These are phyloP conservation scores for Coelopa frigida DNA, from an alignment of 1,140 invertebrate genomes.

Conservation along the genomic window DNA sequence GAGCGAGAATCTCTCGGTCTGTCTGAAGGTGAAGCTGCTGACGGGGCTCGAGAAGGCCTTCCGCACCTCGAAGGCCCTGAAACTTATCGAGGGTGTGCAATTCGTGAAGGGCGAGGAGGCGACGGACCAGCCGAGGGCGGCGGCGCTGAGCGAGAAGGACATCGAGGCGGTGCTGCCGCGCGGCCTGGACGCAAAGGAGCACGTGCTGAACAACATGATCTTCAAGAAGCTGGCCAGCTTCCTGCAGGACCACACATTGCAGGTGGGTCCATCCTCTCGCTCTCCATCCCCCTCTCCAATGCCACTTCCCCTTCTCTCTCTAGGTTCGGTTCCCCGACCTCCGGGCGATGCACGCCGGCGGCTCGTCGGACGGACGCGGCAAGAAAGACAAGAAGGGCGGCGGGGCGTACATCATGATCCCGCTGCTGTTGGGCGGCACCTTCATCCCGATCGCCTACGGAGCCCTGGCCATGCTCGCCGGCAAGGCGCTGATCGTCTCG, in stretches of 20 bases:
- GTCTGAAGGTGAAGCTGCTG: conserved; percentile 67
- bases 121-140: conserved; percentile 9
- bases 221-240: conserved; percentile 64
- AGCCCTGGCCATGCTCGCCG: conserved; percentile 68
- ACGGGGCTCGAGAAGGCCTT: conserved; percentile 63
- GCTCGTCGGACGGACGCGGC: conserved; percentile 30
- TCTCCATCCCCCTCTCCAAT: background rate
- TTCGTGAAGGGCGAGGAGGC: conserved; percentile 52
- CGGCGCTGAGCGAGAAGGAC: conserved; percentile 46
- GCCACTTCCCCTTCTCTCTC: background rate
- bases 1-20: conserved; percentile 59
- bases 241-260: conserved; percentile 66
- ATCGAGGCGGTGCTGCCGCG: conserved; percentile 63
- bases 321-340: conserved; percentile 34
- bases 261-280: conserved; percentile 47
- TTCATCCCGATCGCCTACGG: conserved; percentile 71
- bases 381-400: conserved; percentile 55
- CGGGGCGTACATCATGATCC: conserved; percentile 64
- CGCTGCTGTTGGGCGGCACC: conserved; percentile 68
- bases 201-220: conserved; percentile 65
- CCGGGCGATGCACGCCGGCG: conserved; percentile 16
- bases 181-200: conserved; percentile 60
- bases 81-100: conserved; percentile 62
- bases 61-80: conserved; percentile 53
- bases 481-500: conserved; percentile 75